phyloP scores from a whole-genome alignment of 2,888 invertebrate genomes.

The Melipona bicolor region DNA sequence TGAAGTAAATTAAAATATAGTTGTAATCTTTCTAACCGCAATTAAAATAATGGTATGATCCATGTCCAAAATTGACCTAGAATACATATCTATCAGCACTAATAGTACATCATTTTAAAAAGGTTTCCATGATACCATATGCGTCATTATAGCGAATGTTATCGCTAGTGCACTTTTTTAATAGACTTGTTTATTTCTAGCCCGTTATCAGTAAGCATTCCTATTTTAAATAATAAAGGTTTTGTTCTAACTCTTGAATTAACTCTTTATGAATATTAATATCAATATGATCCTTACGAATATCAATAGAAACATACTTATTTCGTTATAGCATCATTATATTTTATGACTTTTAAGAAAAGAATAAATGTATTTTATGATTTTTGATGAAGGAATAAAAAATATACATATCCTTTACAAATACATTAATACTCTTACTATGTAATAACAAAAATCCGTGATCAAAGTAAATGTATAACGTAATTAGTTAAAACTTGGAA shows the following conservation, averaged over 20 bases:
- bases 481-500: background rate
- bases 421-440: background rate
- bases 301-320: background rate
- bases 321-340: background rate
- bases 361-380: background rate
- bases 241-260: constrained; percentile 8
- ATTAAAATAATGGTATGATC: constrained; percentile 12
- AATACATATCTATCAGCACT: constrained; percentile 1
- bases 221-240: constrained; percentile 11
- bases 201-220: constrained; percentile 25
- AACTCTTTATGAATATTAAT: background rate
- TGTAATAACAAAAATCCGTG: background rate
- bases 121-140: constrained; percentile 22
- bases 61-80: constrained; percentile 3
- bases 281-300: background rate
- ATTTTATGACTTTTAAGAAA: background rate
- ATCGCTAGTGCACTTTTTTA: constrained; percentile 39
- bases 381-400: background rate
- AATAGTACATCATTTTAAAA: constrained; percentile 12
- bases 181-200: constrained; percentile 39
- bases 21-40: background rate
- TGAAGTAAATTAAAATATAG: background rate
- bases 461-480: background rate
- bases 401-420: background rate
- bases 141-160: constrained; percentile 25